phyloP scores from a whole-genome alignment of 2,888 invertebrate species.

The Andrena haemorrhoa region DNA sequence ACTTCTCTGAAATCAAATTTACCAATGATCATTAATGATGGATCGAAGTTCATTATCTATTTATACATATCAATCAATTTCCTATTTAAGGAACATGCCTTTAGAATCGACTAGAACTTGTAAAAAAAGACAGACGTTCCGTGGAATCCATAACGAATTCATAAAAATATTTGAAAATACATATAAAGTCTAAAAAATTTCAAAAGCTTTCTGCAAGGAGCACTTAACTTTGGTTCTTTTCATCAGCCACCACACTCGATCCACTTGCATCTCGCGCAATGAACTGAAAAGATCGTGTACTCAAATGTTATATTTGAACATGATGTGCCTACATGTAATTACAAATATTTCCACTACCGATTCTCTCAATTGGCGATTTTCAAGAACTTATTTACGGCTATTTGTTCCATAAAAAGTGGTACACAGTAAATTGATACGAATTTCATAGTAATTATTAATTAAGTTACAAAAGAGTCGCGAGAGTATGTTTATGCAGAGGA shows the following conservation, averaged over 20 bases:
- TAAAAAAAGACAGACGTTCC: too few relatives aligned
- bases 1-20: background rate
- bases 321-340: slow-evolving; percentile 17
- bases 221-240: too few relatives aligned
- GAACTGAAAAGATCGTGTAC: background rate
- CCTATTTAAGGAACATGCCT: too few relatives aligned
- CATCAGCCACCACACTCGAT: too few relatives aligned
- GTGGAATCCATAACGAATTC: too few relatives aligned
- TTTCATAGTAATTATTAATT: slow-evolving; percentile 18
- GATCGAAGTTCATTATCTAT: too few relatives aligned
- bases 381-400: slow-evolving; percentile 36
- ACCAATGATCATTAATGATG: background rate
- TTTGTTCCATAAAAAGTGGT: slow-evolving; percentile 8
- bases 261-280: background rate
- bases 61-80: too few relatives aligned
- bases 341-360: slow-evolving; percentile 16
- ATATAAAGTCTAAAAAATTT: too few relatives aligned
- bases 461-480: slow-evolving; percentile 51
- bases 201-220: too few relatives aligned
- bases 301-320: slow-evolving; percentile 37
- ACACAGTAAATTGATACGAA: slow-evolving; percentile 13
- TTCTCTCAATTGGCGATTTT: slow-evolving; percentile 17
- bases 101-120: too few relatives aligned
- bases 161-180: too few relatives aligned
- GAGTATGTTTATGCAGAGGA: slow-evolving; percentile 32